Base-by-base conservation (phyloP, 64 coral and sea anemone genomes). In the Hydrozoanthus tunicans region DNA sequence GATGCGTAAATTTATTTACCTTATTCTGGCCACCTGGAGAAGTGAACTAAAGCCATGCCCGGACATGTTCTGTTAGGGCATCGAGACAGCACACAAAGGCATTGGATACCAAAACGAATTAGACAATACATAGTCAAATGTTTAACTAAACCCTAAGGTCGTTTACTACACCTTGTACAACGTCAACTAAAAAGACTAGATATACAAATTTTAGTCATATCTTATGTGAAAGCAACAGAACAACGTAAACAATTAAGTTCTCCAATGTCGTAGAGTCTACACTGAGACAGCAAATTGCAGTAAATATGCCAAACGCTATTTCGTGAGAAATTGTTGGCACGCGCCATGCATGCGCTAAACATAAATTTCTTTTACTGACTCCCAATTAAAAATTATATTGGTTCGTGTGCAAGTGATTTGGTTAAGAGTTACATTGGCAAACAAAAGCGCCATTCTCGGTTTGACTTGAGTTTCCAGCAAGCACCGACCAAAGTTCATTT, bases 361-460 rank as follows among this genome's bases (percentile, higher is more conserved):
- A 59, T 55, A 25, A 51, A 56, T 72, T 73, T 43, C 11, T 71
- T 71, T 73, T 26, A 2, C 58, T n/a, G 5, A 53, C 70, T 71
- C 70, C 83, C 56, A 86, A 51, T 73, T 86, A 70, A 53, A 70
- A 58, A 51, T 13, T 20, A 85, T 70, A 68, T 70, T 70, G 65
- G 82, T 70, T 65, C 17, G 8, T 51, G 70, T 70, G 51, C 9
- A 26, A 11, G 23, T 51, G 10, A 88, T 73, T 24, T 43, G 23
- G 9, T 15, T 6, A 53, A 59, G 15, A 74, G 26, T 32, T 86
- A 12, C 14, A 53, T 64, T 43, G 11, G 14, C 26, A 62, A 58
- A 51, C 4, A 10, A 3, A 5, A 53, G 75, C 80, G 61, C 13
- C 62, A 74, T 73, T 32, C 56, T 60, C 60, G 24, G 23, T 10